Evolutionary conservation across 2,797 vertebrate species (phyloP), one percentile per base, ranked within the genome.

Genomic region (Urosaurus nigricauda): DNA sequence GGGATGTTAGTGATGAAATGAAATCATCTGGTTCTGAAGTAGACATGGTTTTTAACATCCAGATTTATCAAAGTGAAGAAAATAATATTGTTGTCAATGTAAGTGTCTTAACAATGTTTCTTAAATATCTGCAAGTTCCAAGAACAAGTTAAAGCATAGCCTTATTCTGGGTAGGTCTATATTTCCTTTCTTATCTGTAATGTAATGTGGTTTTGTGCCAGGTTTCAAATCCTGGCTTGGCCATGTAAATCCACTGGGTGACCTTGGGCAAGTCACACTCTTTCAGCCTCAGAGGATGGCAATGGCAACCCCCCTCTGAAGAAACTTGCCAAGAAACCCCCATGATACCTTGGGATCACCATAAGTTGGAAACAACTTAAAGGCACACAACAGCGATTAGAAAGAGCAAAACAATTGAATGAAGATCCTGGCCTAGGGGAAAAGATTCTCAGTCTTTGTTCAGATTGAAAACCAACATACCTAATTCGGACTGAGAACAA

Each of bases 31-130:
- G 90, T 19, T 87, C 93, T 89, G 88, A 94, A 77, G 85, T 94
- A 63, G 75, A 95, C 29, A 93, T 97, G 85, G 63, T 87, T 71
- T 97, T 97, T 92, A 95, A 97, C 90, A 96, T 97, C 90, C 85
- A 98, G 89, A 93, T 98, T 74, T 51, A 17, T 90, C 93, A 47
- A 90, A 56, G 26, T 0, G 26, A 90, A 70, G 89, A 84, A 65
- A 91, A 24, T 65, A 80, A 85, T 70, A 77, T 92, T 87, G 87
- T 95, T 87, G 89, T 90, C 93, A 92, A 74, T 84, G 97, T 97
- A 96, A 96, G 97, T 96, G 37, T 81, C 29, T 84, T 92, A 13
- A 78, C 78, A 43, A 70, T 13, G 32, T 11, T 0, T 56, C 24
- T 32, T 68, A 73, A 2, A 35, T 47, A 47, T 83, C 91, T 88